phyloP scores from a whole-genome alignment of 2,797 vertebrate species.

The Platyrinchus mystaceus region DNA sequence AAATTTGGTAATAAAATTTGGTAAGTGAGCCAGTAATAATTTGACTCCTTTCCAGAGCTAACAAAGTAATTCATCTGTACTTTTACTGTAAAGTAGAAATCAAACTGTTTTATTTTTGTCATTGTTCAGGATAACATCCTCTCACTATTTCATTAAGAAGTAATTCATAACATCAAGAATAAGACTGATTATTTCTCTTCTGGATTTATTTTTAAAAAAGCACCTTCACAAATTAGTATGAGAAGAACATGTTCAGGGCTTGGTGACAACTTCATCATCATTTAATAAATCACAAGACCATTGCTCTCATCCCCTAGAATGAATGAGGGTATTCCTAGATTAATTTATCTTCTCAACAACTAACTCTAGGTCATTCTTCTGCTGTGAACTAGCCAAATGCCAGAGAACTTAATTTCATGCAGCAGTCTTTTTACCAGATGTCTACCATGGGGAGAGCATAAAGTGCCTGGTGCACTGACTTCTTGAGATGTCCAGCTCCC shows the following conservation, averaged over 20 bases:
- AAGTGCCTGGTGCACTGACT: background rate
- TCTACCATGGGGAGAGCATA: accelerated
- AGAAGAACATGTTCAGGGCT: background rate
- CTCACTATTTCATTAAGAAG: background rate
- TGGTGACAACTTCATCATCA: background rate
- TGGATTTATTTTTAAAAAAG: background rate
- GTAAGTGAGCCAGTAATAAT: background rate
- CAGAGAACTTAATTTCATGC: background rate
- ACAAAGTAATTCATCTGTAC: background rate
- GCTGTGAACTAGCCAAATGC: background rate
- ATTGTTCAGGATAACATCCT: background rate
- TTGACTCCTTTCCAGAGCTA: background rate
- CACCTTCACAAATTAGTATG: background rate
- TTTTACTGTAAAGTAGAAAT: background rate
- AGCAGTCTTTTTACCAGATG: background rate
- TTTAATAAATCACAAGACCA: background rate
- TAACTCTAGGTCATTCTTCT: background rate
- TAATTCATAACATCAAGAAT: background rate
- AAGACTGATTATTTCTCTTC: background rate
- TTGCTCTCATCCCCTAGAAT: background rate
- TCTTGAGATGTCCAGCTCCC: background rate
- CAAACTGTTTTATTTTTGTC: background rate
- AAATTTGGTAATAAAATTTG: background rate
- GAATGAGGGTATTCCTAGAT: background rate
- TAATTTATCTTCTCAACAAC: background rate